Conservation (phyloP, 1,140 invertebrate genomes). For the Calliopsis andreniformis region DNA sequence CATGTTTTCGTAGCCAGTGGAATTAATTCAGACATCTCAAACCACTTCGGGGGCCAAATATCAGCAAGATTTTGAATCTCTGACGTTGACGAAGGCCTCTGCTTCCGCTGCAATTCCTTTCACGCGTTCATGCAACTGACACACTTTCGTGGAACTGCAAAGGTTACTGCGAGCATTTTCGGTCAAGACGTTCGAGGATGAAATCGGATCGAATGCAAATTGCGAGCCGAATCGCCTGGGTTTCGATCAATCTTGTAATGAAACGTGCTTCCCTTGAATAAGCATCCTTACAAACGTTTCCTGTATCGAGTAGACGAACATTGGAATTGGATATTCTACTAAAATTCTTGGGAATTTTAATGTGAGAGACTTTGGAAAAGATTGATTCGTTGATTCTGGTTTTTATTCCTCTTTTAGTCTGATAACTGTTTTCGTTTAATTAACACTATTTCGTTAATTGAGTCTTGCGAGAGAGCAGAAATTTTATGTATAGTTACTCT, state of each 20-base stretch:
- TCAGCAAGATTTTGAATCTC: neutral
- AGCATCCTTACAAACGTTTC: neutral
- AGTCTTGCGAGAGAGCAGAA: too few relatives aligned
- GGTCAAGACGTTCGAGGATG: neutral
- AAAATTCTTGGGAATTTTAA: too few relatives aligned
- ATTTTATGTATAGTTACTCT: too few relatives aligned
- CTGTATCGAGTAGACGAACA: neutral
- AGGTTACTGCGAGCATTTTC: neutral
- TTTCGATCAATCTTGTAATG: neutral
- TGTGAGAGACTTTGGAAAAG: too few relatives aligned
- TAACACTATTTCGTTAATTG: too few relatives aligned
- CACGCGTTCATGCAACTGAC: neutral
- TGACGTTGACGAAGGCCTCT: conserved; percentile 2
- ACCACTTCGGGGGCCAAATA: neutral
- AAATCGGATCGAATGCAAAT: conserved; percentile 9
- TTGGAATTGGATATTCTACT: too few relatives aligned
- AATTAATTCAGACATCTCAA: neutral
- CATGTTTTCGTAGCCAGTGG: neutral
- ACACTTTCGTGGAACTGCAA: neutral
- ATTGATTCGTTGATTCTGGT: too few relatives aligned
- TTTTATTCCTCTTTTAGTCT: too few relatives aligned
- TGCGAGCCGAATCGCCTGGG: neutral
- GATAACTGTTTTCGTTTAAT: too few relatives aligned
- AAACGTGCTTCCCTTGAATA: too few relatives aligned
- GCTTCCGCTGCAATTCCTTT: neutral